A percentile compares a stretch with the other conserved stretches of the same genome.
Evolutionary conservation across 2,113 vertebrate species (phyloP).

Genomic region (Scartelaos histophorus): DNA sequence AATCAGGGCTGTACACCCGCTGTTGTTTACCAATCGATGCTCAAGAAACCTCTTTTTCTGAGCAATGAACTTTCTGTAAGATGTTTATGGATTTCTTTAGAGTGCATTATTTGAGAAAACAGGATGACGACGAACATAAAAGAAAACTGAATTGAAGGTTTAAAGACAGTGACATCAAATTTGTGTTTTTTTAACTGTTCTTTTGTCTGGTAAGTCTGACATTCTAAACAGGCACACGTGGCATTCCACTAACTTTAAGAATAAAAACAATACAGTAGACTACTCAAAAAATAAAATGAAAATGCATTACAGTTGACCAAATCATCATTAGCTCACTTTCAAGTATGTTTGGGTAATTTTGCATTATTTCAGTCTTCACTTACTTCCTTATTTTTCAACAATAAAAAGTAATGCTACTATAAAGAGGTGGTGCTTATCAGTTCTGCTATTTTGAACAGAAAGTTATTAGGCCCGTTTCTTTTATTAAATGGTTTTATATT

Average conservation of each 20-base stretch:
- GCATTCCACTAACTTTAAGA: not conserved
- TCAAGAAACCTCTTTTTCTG: conserved; percentile 16
- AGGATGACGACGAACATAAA: not conserved
- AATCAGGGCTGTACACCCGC: conserved; percentile 5
- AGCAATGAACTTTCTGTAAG: conserved; percentile 7
- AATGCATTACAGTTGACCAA: not conserved
- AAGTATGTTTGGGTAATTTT: too few species aligned
- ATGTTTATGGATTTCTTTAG: conserved; percentile 8
- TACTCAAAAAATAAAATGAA: not conserved
- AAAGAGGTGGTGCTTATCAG: too few species aligned
- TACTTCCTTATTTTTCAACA: too few species aligned
- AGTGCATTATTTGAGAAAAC: conserved; percentile 2
- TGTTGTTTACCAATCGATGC: conserved; percentile 13
- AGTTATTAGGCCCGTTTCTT: too few species aligned
- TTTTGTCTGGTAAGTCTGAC: not conserved
- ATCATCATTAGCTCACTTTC: too few species aligned
- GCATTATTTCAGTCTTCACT: too few species aligned
- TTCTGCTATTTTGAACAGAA: too few species aligned
- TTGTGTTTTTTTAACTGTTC: not conserved
- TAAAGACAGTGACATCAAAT: not conserved
- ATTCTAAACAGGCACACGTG: not conserved
- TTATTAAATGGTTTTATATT: too few species aligned
- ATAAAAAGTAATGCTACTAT: too few species aligned
- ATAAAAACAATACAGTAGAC: not conserved
- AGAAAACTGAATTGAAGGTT: conserved; percentile 1